A percentile compares a stretch with the other conserved stretches of the same genome.
phyloP scores from a whole-genome alignment of 2,113 vertebrate species.

The Pungitius pungitius region DNA sequence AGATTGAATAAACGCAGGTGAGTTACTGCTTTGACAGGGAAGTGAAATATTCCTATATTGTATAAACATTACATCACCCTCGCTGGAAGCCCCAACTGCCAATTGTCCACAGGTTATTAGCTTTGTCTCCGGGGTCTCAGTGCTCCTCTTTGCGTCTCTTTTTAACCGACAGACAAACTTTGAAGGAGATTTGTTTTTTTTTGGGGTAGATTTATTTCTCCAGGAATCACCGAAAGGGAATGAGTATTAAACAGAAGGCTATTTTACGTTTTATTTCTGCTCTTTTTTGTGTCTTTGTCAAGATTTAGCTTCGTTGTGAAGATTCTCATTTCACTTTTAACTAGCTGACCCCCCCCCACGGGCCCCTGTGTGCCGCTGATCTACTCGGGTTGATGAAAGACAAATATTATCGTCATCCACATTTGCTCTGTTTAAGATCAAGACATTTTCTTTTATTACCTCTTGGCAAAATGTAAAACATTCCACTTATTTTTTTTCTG shows the following conservation, averaged over 20 bases:
- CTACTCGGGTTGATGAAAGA: slow-evolving; percentile 24
- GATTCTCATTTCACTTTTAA: not conserved
- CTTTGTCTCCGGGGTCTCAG: slow-evolving; percentile 34
- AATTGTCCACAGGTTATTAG: slow-evolving; percentile 72
- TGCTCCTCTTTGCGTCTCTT: slow-evolving; percentile 3
- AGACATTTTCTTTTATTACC: slow-evolving; percentile 57
- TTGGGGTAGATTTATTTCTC: not conserved
- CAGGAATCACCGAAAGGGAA: not conserved
- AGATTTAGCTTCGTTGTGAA: not conserved
- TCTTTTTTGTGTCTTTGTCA: not conserved
- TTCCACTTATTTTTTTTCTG: slow-evolving; percentile 53
- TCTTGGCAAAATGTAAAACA: slow-evolving; percentile 57
- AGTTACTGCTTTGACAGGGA: slow-evolving; percentile 77
- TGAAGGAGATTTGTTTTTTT: not conserved
- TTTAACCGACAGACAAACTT: not conserved
- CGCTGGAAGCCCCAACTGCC: slow-evolving; percentile 73
- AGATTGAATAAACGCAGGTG: slow-evolving; percentile 81
- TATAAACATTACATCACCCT: slow-evolving; percentile 82
- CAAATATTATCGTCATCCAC: slow-evolving; percentile 29
- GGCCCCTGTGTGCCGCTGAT: slow-evolving; percentile 10
- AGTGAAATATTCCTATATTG: slow-evolving; percentile 79
- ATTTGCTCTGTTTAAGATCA: slow-evolving; percentile 44
- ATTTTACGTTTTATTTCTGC: not conserved
- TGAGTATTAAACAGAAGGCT: not conserved
- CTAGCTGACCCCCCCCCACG: not conserved